These are phyloP conservation scores for Procambarus clarkii DNA, from an alignment of 1,140 invertebrate genomes.

Conservation along the genomic window DNA sequence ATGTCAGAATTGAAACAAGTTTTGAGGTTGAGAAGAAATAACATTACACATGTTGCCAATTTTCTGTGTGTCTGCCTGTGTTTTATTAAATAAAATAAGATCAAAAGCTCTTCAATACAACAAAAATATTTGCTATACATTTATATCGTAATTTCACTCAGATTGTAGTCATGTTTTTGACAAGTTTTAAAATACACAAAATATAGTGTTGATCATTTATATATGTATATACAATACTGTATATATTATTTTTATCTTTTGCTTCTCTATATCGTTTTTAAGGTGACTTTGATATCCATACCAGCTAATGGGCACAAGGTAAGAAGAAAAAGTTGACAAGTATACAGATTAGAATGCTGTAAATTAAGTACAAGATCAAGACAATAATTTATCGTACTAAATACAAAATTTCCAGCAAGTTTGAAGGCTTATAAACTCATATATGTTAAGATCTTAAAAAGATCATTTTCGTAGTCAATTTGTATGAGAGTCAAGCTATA, in stretches of 20 bases:
- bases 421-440: neutral
- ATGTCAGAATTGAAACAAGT: neutral
- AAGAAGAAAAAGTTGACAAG: neutral
- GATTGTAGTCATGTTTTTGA: neutral
- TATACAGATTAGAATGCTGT: neutral
- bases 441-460: neutral
- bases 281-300: too few species aligned
- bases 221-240: too few species aligned
- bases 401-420: neutral
- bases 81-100: neutral
- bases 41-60: neutral
- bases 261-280: too few species aligned
- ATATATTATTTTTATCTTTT: too few species aligned
- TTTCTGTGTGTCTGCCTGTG: neutral
- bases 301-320: neutral
- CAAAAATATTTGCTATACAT: neutral
- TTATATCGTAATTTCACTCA: neutral
- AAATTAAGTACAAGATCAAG: neutral
- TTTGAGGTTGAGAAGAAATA: neutral
- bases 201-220: neutral
- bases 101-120: neutral
- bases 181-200: neutral
- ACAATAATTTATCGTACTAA: neutral
- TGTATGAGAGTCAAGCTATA: neutral
- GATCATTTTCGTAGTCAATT: neutral